Percentiles rank a stretch among this genome's conserved stretches.
Evolutionary conservation across 1,140 invertebrate species (phyloP).

Genomic region (Zaprionus kolodkinae): DNA sequence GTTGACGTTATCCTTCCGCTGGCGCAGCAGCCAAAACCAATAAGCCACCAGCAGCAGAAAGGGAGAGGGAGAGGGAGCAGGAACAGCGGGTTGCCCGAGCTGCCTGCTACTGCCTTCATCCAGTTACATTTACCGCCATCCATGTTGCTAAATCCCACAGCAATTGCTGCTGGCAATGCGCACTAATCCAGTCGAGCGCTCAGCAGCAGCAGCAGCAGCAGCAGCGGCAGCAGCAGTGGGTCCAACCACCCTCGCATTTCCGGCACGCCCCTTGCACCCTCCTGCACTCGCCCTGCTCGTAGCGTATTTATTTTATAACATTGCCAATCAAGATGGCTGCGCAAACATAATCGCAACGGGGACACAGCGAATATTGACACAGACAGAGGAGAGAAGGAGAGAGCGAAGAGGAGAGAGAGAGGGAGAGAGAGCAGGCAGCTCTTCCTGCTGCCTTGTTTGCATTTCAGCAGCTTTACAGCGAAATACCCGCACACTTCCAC

Average conservation of each 20-base stretch:
- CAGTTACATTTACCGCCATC: conserved; percentile 49
- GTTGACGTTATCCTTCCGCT: conserved; percentile 80
- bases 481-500: neutral
- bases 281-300: conserved; percentile 43
- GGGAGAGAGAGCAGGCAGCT: conserved; percentile 19
- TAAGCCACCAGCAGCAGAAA: conserved; percentile 70
- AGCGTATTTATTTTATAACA: conserved; percentile 84
- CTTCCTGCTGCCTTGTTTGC: conserved; percentile 63
- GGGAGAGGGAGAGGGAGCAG: conserved; percentile 27
- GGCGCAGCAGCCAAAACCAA: conserved; percentile 71
- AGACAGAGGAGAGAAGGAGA: conserved; percentile 14
- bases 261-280: conserved; percentile 31
- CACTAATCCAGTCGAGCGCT: conserved; percentile 69
- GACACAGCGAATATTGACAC: conserved; percentile 51
- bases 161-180: conserved; percentile 74
- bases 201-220: too few relatives aligned
- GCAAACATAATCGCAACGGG: conserved; percentile 81
- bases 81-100: conserved; percentile 4
- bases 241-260: conserved; percentile 40
- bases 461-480: conserved; percentile 47
- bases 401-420: too few relatives aligned
- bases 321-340: conserved; percentile 84
- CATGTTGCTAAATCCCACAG: conserved; percentile 70
- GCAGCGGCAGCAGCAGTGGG: too few relatives aligned
- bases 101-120: conserved; percentile 36